Percentiles rank a stretch among this genome's conserved stretches.
These are phyloP conservation scores for Holothuria scabra DNA, from an alignment of 53 echinoderm and acorn worm genomes.

Conservation along the genomic window DNA sequence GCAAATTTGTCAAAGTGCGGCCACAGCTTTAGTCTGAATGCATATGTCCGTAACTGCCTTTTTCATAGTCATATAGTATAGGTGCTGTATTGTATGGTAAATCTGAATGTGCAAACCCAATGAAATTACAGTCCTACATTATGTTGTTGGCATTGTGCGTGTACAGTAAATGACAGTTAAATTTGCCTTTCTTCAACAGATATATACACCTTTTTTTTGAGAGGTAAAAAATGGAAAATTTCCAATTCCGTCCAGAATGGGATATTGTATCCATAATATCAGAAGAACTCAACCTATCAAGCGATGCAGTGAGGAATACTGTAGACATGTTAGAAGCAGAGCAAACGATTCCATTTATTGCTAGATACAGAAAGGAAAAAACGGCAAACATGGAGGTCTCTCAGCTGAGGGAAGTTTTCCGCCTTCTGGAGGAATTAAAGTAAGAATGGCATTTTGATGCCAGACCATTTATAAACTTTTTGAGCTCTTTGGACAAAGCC, in stretches of 20 bases:
- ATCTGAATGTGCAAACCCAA: no score
- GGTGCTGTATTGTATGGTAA: no score
- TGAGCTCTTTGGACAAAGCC: neutral
- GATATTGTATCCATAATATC: constrained; percentile 24
- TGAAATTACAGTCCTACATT: no score
- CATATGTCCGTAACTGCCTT: no score
- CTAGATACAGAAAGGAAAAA: constrained; percentile 83
- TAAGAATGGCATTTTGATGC: constrained; percentile 34
- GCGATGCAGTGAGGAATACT: constrained; percentile 57
- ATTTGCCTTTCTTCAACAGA: no score
- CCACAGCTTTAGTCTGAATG: no score
- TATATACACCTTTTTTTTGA: no score
- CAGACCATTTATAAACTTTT: neutral
- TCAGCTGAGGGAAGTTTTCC: constrained; percentile 74
- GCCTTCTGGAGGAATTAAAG: constrained; percentile 74
- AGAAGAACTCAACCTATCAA: constrained; percentile 5
- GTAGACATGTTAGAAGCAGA: constrained; percentile 75
- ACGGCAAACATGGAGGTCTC: constrained; percentile 84
- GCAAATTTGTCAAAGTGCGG: no score
- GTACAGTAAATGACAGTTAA: no score
- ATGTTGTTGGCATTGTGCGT: no score
- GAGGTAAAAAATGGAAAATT: no score
- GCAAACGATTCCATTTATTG: constrained; percentile 87
- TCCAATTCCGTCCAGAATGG: constrained; percentile 2
- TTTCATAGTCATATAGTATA: no score